Evolutionary conservation across 64 coral and sea anemone species (phyloP), one percentile per base, ranked within the genome.

Genomic region (Cladopsammia gracilis): DNA sequence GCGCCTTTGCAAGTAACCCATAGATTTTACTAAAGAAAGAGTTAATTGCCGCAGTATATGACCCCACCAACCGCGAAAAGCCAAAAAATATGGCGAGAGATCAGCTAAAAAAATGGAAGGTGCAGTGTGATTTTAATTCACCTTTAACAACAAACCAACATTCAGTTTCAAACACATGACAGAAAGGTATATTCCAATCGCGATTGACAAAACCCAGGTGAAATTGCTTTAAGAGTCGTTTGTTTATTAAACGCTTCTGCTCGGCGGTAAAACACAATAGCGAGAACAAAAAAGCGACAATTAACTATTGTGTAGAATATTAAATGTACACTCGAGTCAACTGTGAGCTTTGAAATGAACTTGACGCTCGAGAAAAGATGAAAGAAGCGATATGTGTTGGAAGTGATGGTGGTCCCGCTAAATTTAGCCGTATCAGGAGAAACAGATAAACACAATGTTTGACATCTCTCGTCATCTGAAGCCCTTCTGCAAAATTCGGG

Each of bases 401-500:
- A 48, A 50, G 18, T 66, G 58, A 49, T 62, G 80, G 80, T 84
- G 80, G 80, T 84, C 80, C 10, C 14, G 62, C 80, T 84, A 84
- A 84, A 84, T 84, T 23, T 84, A 84, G 80, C 34, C 80, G 11
- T 82, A 64, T 62, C 79, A 44, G 59, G 77, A 43, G 61, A 80
- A 84, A 84, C 80, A 84, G 80, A 84, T 84, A 84, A 84, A 84
- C 80, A 67, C 7, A 18, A 48, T 6, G 26, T 34, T 84, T 84
- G 80, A 84, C 80, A 84, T 51, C 62, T 49, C 61, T 67, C 60
- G 80, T 84, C 62, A 67, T 34, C 62, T 7, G 15, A 58, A 61
- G 77, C 53, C 8, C 57, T 42, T 64, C 47, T 45, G 15, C 34
- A 77, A 18, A 77, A 77, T 52, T n/a, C 75, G 49, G 56, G 48